Evolutionary conservation across 2,888 invertebrate genomes (phyloP).

Genomic region (Acrobasis repandana): DNA sequence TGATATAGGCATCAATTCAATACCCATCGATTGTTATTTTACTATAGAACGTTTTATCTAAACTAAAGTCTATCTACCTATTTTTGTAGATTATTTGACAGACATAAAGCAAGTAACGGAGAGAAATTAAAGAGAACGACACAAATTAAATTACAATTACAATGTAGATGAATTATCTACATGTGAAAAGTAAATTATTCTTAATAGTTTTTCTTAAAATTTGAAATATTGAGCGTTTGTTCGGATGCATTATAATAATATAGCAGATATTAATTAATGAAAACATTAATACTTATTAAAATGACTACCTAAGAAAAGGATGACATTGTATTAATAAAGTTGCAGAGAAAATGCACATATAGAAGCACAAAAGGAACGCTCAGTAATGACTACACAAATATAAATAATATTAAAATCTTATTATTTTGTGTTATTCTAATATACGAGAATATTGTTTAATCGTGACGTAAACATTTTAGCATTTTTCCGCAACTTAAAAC

Average conservation of each 20-base stretch:
- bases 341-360: slow-evolving; percentile 17
- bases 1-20: too few relatives aligned
- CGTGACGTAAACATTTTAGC: neutral
- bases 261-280: slow-evolving; percentile 19
- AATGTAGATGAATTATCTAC: neutral
- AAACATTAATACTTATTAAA: slow-evolving; percentile 23
- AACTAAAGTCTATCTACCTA: too few relatives aligned
- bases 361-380: slow-evolving; percentile 2
- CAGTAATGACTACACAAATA: slow-evolving; percentile 17
- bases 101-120: too few relatives aligned
- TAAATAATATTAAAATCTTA: slow-evolving; percentile 20
- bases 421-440: slow-evolving; percentile 5
- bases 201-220: slow-evolving; percentile 31
- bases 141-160: slow-evolving; percentile 27
- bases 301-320: slow-evolving; percentile 13
- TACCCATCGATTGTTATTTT: too few relatives aligned
- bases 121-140: slow-evolving; percentile 33
- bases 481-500: slow-evolving; percentile 36
- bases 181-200: slow-evolving; percentile 22
- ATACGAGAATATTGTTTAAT: neutral
- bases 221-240: slow-evolving; percentile 49
- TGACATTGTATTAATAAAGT: slow-evolving; percentile 21
- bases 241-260: slow-evolving; percentile 8
- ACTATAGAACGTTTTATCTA: too few relatives aligned
- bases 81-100: too few relatives aligned